Base-by-base conservation (phyloP, 2,797 vertebrate species). In the Parotocinclus haroldoi region DNA sequence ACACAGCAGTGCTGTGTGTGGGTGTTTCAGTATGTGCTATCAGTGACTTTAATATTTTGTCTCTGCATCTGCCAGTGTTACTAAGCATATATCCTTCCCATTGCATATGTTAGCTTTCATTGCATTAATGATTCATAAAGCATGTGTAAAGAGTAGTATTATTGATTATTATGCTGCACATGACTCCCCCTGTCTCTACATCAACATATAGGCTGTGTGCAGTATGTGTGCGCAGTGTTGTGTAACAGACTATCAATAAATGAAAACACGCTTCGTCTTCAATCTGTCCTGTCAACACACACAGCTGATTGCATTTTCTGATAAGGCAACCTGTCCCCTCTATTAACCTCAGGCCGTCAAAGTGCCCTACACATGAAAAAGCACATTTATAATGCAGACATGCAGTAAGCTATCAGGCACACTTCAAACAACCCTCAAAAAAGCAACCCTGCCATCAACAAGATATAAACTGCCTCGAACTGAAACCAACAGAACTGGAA, bases 271-370 rank as follows among this genome's bases (percentile, higher is more conserved):
- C 54, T 61, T 64, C 68, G 69, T 74, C 60, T 63, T 56, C 51
- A 54, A 13, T 54, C 62, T 54, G 36, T 45, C 69, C 66, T 66
- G 57, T 59, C 75, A 57, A 68, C 64, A 76, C 61, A 72, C 46
- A n/a, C 60, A 40, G 62, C 63, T 58, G 73, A 80, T 78, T 74
- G 77, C 56, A 77, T 82, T 80, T 82, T 76, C 75, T 79, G 77
- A 80, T 80, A 79, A 64, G 53, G 48, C 58, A 49, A 74, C 70
- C 56, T 42, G 62, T 66, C 73, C 46, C 63, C 55, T 72, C 76
- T 56, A 78, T 78, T 75, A 75, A 70, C 65, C 62, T 49, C 63
- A 63, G 72, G 10, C 48, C 14, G 48, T 50, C 48, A 50, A 50
- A 50, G 48, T 50, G 48, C 61, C 71, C n/a, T 54, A n/a, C 38